Conservation (phyloP, 2,113 vertebrate species). For the Chaetops frenatus region DNA sequence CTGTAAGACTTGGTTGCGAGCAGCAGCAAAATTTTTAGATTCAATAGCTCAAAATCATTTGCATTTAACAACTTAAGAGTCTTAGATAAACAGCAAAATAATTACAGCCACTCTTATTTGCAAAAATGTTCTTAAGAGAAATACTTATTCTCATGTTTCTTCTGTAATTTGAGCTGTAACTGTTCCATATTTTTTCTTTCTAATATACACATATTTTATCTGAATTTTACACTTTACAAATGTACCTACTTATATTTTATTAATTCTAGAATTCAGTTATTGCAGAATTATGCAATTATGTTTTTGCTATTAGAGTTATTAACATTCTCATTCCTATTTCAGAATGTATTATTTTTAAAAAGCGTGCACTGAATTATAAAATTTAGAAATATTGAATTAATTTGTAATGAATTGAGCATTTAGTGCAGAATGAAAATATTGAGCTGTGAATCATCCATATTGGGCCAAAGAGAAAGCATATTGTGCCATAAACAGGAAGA, state of each 20-base stretch:
- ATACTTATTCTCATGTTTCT: neutral
- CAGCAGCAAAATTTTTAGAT: neutral
- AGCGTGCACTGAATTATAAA: neutral
- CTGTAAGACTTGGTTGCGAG: neutral
- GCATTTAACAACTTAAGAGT: neutral
- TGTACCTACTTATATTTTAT: neutral
- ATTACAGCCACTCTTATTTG: neutral
- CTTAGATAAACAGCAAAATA: neutral
- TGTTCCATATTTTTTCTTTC: neutral
- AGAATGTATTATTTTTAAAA: neutral
- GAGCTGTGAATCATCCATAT: neutral
- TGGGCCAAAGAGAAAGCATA: neutral
- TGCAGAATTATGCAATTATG: neutral
- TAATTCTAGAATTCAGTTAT: neutral
- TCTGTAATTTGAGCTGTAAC: neutral
- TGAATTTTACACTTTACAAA: neutral
- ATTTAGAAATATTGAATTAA: constrained; percentile 8
- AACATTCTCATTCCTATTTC: neutral
- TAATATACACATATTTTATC: neutral
- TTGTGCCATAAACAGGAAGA: neutral
- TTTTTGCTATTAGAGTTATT: neutral
- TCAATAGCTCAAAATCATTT: neutral
- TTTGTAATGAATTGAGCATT: neutral
- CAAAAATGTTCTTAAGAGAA: neutral
- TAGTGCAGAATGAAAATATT: neutral